phyloP scores from a whole-genome alignment of 2,113 vertebrate species.

The Scartelaos histophorus region DNA sequence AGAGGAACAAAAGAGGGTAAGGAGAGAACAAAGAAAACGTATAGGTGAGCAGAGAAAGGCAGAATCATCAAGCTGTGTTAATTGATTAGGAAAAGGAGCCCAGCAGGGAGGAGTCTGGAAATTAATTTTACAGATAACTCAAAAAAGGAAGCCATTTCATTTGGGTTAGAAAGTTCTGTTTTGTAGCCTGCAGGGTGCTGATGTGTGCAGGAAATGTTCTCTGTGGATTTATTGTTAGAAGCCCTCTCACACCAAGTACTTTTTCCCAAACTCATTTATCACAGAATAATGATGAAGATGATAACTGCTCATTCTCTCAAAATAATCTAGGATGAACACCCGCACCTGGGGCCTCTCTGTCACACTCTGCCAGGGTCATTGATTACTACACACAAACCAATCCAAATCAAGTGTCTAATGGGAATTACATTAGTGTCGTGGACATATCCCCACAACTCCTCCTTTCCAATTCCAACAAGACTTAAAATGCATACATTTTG shows the following conservation, averaged over 20 bases:
- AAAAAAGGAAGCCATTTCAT: conserved; percentile 36
- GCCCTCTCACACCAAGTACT: conserved; percentile 26
- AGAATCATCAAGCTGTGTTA: conserved; percentile 73
- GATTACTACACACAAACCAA: conserved; percentile 32
- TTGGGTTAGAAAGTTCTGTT: conserved; percentile 31
- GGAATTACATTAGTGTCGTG: background rate
- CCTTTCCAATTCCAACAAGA: background rate
- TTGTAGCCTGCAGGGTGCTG: conserved; percentile 39
- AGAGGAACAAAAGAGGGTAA: conserved; percentile 63
- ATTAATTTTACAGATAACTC: conserved; percentile 39
- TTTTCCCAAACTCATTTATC: conserved; percentile 52
- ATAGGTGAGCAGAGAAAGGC: conserved; percentile 72
- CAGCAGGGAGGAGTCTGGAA: conserved; percentile 52
- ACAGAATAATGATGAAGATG: conserved; percentile 38
- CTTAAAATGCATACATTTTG: background rate
- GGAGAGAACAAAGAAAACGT: conserved; percentile 65
- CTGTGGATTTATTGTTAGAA: conserved; percentile 39
- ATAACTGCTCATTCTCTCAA: conserved; percentile 43
- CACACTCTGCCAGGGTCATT: conserved; percentile 39
- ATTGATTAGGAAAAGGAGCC: conserved; percentile 55
- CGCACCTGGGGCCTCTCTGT: conserved; percentile 48
- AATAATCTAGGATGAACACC: conserved; percentile 42
- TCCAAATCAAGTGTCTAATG: background rate
- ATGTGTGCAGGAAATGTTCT: conserved; percentile 40
- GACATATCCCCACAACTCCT: background rate